A percentile compares a stretch with the other conserved stretches of the same genome.
phyloP scores from a whole-genome alignment of 1,140 invertebrate genomes.

The Euborellia annulipes region DNA sequence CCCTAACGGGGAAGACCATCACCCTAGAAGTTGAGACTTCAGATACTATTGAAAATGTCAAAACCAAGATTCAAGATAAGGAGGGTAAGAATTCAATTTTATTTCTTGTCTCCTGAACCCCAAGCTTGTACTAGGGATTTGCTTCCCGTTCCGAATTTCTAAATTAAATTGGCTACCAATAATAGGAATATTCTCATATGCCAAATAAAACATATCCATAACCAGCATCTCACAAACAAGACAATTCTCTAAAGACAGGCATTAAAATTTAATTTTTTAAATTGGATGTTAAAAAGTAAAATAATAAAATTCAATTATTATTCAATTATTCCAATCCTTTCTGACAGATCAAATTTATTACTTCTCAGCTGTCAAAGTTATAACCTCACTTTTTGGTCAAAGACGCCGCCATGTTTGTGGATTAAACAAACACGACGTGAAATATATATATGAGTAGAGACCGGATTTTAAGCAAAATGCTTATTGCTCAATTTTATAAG shows the following conservation, averaged over 20 bases:
- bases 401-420: no score
- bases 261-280: neutral
- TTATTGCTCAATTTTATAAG: no score
- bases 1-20: constrained; percentile 65
- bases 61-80: constrained; percentile 42
- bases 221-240: no score
- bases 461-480: no score
- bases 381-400: no score
- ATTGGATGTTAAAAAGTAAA: neutral
- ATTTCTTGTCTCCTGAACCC: neutral
- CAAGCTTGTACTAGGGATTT: neutral
- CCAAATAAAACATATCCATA: neutral
- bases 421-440: no score
- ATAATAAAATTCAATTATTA: neutral
- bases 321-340: constrained; percentile 2
- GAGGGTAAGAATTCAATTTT: constrained; percentile 23
- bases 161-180: neutral
- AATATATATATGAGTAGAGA: no score
- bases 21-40: constrained; percentile 33
- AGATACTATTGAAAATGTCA: constrained; percentile 38
- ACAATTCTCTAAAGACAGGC: neutral
- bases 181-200: neutral
- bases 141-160: neutral
- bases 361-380: no score
- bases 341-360: no score